A percentile compares a stretch with the other conserved stretches of the same genome.
Evolutionary conservation across 2,113 vertebrate species (phyloP).

Genomic region (Pluvianellus socialis): DNA sequence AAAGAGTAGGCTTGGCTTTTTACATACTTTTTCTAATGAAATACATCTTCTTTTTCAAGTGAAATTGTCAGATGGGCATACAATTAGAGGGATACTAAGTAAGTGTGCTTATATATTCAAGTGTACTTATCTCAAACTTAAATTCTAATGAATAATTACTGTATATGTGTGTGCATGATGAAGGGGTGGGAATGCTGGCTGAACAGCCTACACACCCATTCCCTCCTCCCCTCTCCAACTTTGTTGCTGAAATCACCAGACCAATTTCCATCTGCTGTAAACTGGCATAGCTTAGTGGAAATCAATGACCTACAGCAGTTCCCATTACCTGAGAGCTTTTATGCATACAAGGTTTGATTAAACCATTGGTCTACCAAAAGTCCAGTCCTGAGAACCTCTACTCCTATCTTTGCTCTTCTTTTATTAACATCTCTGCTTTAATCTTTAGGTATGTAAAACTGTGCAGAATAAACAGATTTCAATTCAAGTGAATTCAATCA

Average conservation of each 20-base stretch:
- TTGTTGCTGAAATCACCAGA: neutral
- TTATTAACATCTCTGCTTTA: neutral
- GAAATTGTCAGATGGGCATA: neutral
- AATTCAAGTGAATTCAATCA: neutral
- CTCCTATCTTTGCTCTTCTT: neutral
- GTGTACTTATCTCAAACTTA: neutral
- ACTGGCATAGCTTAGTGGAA: neutral
- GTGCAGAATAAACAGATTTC: neutral
- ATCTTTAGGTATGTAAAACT: neutral
- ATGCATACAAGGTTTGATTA: neutral
- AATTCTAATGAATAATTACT: neutral
- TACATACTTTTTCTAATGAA: neutral
- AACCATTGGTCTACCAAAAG: neutral
- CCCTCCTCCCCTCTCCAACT: neutral
- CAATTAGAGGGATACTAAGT: neutral
- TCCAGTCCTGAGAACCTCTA: neutral
- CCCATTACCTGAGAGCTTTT: neutral
- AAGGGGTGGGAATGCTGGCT: neutral
- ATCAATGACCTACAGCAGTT: neutral
- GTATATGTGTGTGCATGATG: neutral
- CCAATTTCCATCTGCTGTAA: neutral
- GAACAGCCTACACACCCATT: neutral
- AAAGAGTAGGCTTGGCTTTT: neutral
- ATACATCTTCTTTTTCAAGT: neutral
- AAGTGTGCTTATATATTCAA: neutral